Base-by-base conservation (phyloP, 1,140 invertebrate genomes). In the Aphaenogaster floridana region DNA sequence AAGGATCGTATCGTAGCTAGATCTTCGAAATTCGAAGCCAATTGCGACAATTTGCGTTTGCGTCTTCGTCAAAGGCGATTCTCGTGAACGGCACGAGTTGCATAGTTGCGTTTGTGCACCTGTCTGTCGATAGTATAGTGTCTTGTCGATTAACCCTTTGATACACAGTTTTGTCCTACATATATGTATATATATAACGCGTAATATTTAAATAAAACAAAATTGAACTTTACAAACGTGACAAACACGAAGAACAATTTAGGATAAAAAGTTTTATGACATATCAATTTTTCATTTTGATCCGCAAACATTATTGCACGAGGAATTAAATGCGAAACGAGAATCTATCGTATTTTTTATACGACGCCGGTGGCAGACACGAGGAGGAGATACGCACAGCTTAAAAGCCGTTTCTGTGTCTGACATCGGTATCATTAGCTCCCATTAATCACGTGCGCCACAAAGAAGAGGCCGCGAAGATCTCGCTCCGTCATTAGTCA, bases 371-470 rank as follows among this genome's bases (percentile, higher is more conserved):
- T 34, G 15, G 9, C 11, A 28, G 42, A 21, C 17, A 50, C 50
- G 39, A 48, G 13, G 86, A 50, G 48, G 61, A 87, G 79, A 89
- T 68, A 34, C 52, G 34, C 39, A 57, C 28, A 68, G 48, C 68
- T 66, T 48, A 69, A 77, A 87, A 52, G 63, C 80, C 86, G 81
- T 81, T 78, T 78, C 89, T 91, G 90, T 61, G 64, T 48, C 64
- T 64, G 90, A 89, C 91, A 76, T 88, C 64, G 72, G 69, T 86
- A 85, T 86, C 91, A 87, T 90, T 85, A 78, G 79, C 63, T 86
- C 59, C 78, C 88, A 86, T 92, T 92, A 92, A 92, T 92, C 92
- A 92, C 83, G 50, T 13, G 64, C 17, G 63, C 57, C 80, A 48
- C 74, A 64, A 86, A 86, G 88, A 92, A 89, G 87, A 66, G 50